These are phyloP conservation scores for Xiphydria camelus DNA, from an alignment of 2,888 invertebrate species.

Conservation along the genomic window DNA sequence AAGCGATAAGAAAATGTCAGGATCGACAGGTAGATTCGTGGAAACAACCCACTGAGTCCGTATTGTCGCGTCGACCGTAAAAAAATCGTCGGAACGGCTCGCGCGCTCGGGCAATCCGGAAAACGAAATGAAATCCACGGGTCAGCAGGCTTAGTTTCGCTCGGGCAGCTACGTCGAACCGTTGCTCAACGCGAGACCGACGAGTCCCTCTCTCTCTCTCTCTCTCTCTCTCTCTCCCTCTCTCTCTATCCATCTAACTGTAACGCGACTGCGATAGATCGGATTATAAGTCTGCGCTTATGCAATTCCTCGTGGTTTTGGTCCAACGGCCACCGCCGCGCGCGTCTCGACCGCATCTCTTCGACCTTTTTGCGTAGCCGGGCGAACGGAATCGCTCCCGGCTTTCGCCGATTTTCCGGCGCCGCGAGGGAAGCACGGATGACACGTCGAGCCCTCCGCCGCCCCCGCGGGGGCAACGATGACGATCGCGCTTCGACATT, in stretches of 20 bases:
- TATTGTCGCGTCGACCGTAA: too few species aligned
- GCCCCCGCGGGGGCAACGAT: constrained; percentile 30
- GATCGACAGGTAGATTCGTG: too few species aligned
- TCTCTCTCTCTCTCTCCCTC: constrained; percentile 11
- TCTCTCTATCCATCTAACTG: constrained; percentile 9
- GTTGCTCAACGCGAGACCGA: constrained; percentile 23
- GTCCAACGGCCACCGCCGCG: constrained; percentile 3
- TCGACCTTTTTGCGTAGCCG: background rate
- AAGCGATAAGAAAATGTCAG: too few species aligned
- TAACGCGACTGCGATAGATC: constrained; percentile 14
- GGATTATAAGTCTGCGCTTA: constrained; percentile 17
- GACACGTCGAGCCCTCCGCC: constrained; percentile 35
- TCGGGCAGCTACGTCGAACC: constrained; percentile 16
- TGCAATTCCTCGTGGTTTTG: constrained; percentile 23
- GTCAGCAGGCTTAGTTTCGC: constrained; percentile 24
- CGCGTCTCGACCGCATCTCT: background rate
- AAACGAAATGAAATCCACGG: constrained; percentile 6
- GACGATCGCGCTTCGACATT: constrained; percentile 2
- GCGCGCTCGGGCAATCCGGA: too few species aligned
- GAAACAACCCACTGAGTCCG: too few species aligned
- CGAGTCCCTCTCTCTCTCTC: constrained; percentile 12
- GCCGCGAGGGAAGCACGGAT: constrained; percentile 43
- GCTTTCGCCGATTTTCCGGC: constrained; percentile 6
- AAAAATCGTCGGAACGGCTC: too few species aligned
- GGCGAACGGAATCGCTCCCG: background rate